Evolutionary conservation across 2,888 invertebrate genomes (phyloP), one percentile per base, ranked within the genome.

Genomic region (Rotaria macrura): DNA sequence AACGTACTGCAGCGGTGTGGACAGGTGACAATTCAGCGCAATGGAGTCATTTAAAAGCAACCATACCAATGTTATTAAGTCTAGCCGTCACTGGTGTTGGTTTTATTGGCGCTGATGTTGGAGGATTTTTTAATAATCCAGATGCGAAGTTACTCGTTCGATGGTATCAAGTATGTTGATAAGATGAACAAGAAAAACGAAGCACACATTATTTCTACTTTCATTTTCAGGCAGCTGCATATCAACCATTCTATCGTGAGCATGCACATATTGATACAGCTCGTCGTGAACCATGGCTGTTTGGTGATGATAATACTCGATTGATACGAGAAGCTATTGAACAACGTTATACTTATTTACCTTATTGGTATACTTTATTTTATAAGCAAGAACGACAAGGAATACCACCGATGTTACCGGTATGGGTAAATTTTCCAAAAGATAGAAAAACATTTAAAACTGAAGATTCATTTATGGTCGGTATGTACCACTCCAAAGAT

Each of bases 181-280:
- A 74, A 4, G 10, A 14, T 17, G 10, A 49, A 49, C 5, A 49
- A 43, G 10, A 43, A 43, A 43, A 43, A 43, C 5, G 10, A 49
- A 49, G 10, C 5, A 43, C 5, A 14, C 49, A 49, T 7, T 49
- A 14, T 14, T 14, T 49, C 29, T n/a, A 29, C 17, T 29, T 1
- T 52, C 2, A 17, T 52, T 23, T 40, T n/a, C 9, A 79, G 79
- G 10, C 96, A 0, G 98, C 93, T 0, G 94, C 95, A 0, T 98
- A 94, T 93, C 93, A 97, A 88, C 95, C 98, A 29, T 99, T 99
- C 92, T 95, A 95, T 93, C 93, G 99, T 88, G 95, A 95, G 0
- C 99, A 99, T 91, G 95, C 99, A 0, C 98, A 99, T 91, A 94
- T 98, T 87, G 99, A 99, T 90, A 96, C 97, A 0, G 95, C 95